Evolutionary conservation across 2,888 invertebrate species (phyloP), one percentile per base, ranked within the genome.

Genomic region (Stomorhina lunata): DNA sequence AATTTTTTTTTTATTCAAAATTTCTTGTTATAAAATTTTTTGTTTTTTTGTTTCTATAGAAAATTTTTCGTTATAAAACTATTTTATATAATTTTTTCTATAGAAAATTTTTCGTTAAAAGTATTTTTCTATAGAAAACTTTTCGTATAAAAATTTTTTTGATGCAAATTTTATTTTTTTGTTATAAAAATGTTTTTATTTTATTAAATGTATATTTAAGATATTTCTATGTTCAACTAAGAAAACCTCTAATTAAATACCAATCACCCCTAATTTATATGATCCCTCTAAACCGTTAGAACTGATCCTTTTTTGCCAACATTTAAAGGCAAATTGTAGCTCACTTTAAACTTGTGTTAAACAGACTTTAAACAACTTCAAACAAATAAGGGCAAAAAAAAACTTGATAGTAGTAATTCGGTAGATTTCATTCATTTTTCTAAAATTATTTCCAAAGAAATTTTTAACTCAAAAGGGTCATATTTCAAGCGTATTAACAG

Each of bases 401-500:
- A 34, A 22, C 4, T 1, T 43, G 32, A 45, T 1, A 45, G 32
- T 55, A 22, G 12, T 40, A 32, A 45, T 20, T 17, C 12, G 2
- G 27, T 25, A 48, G 9, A 15, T 5, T 63, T 63, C 10, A 9
- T 7, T n/a, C 20, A 66, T 48, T 15, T 59, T 72, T 48, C 55
- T 57, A 72, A 63, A 71, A 55, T 29, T 12, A 71, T 66, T 82
- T 82, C 71, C 50, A 61, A 55, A 76, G 75, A 79, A 79, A 76
- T 65, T 55, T 65, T 72, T 37, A 45, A 55, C 37, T 68, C 43
- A 32, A 10, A 59, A 61, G 79, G 79, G 59, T 80, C 66, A 68
- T 80, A 73, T 80, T 66, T 80, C 72, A 80, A 68, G 25, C 32
- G 10, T 45, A 75, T 69, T 77, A 78, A 61, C 83, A 78, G 78